Base-by-base conservation (phyloP, 2,113 vertebrate genomes). In the Lampris megalopsis region DNA sequence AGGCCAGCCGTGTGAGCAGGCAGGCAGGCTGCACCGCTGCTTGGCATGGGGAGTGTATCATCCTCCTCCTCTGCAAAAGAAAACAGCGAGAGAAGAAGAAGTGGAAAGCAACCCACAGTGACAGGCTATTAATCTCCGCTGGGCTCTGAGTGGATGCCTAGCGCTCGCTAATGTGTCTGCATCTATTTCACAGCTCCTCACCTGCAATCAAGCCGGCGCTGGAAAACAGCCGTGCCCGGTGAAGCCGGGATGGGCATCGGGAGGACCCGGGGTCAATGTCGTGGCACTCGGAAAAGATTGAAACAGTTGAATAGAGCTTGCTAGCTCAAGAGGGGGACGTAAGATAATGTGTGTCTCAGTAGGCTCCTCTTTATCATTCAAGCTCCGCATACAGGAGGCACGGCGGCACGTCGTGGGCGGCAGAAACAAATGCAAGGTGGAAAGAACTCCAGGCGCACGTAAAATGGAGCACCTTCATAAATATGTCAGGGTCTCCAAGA, bases 101-200 rank as follows among this genome's bases (percentile, higher is more conserved):
- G 75, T 66, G 1, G 54, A 71, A 74, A 45, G 61, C 73, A 83
- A 53, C 63, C 78, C 57, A 53, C 63, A 1, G 77, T 61, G 83
- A 78, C 77, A 84, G 83, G 83, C 85, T 82, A 88, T 91, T 84
- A 79, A 88, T 90, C 82, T 79, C 68, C 24, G 37, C 53, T 8
- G 69, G 9, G 58, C 66, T 56, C 41, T 24, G 64, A 73, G 82
- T 74, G 41, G 75, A 66, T 10, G 75, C 43, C 73, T 68, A 2
- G 3, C 3, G 68, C 69, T 67, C 52, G 40, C 63, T 75, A 63
- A 79, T 67, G 71, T 2, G 37, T 49, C 71, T 62, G 50, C 53
- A 54, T 78, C 79, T 71, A 64, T 67, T 74, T 71, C 67, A 50
- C 53, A 50, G 43, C 66, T 81, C 43, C 70, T 79, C 53, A 74